Evolutionary conservation across 1,140 invertebrate genomes (phyloP), one percentile per base, ranked within the genome.

Genomic region (Ceratitis capitata): DNA sequence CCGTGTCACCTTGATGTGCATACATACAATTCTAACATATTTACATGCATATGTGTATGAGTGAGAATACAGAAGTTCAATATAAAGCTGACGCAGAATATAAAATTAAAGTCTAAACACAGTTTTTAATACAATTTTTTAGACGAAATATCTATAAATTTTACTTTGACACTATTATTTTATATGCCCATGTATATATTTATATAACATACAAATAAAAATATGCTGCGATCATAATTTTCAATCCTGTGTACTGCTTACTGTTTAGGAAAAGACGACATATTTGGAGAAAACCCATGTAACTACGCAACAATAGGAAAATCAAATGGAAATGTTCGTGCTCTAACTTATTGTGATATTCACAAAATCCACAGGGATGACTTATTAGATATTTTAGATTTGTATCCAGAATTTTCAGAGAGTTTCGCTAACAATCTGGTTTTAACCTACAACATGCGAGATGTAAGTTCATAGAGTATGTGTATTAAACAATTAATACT

Each of bases 291-390:
- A 92, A 99, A 99, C 93, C 98, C 98, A 5, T 98, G 98, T 92
- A 94, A 97, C 86, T 95, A 99, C 92, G 91, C 95, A 39, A 98
- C 98, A 7, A 96, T 99, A 83, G 98, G 98, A 26, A 99, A 99
- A 91, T 99, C 98, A 56, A 98, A 97, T 87, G 99, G 97, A 92
- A 98, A 98, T 91, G 98, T 99, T n/a, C 94, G 98, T 89, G 98
- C 98, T n/a, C 93, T 99, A 87, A 99, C 98, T 0, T 99, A 99
- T 93, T 99, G 98, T 94, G 98, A 99, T 94, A 94, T 99, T 82
- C 98, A 99, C 92, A 98, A 98, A 92, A 98, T 99, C 86, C 96
- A 98, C 90, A 94, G 98, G 69, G 98, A 99, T 91, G 98, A 99
- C 92, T 93, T 99, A 58, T 94, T 99, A n/a, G 98, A 99, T 91